A percentile compares a stretch with the other conserved stretches of the same genome.
These are phyloP conservation scores for Nasonia longicornis DNA, from an alignment of 1,140 invertebrate genomes.

Conservation along the genomic window DNA sequence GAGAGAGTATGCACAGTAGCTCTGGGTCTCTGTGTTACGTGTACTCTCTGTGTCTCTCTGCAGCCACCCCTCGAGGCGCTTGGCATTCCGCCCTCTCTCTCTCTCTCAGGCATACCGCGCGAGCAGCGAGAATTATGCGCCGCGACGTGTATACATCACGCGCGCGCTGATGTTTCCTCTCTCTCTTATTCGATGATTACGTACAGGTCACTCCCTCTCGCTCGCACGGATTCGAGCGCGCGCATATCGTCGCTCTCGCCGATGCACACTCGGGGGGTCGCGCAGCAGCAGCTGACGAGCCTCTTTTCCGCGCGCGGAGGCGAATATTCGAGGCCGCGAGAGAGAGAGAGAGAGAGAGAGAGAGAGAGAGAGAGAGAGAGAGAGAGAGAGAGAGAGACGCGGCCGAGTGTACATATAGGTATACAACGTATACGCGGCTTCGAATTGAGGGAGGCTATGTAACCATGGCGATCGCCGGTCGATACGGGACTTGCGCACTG, in stretches of 20 bases:
- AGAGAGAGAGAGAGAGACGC: not conserved
- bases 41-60: not conserved
- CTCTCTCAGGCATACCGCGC: not conserved
- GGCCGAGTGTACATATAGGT: too few relatives aligned
- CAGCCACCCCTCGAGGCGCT: not conserved
- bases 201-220: not conserved
- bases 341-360: too few relatives aligned
- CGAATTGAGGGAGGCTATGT: slow-evolving; percentile 46
- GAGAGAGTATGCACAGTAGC: too few relatives aligned
- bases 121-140: too few relatives aligned
- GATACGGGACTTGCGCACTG: slow-evolving; percentile 61
- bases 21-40: slow-evolving; percentile 6
- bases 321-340: slow-evolving; percentile 13
- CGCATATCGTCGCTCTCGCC: not conserved
- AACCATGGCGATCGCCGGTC: slow-evolving; percentile 65
- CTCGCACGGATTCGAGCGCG: not conserved
- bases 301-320: slow-evolving; percentile 36
- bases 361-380: slow-evolving; percentile 1
- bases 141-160: not conserved
- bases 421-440: not conserved
- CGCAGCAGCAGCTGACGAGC: slow-evolving; percentile 14
- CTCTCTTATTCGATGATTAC: not conserved
- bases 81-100: not conserved
- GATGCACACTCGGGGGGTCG: not conserved
- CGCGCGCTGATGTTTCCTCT: not conserved